Percentiles rank a stretch among this genome's conserved stretches.
These are phyloP conservation scores for Caerostris darwini DNA, from an alignment of 1,140 invertebrate species.

Conservation along the genomic window DNA sequence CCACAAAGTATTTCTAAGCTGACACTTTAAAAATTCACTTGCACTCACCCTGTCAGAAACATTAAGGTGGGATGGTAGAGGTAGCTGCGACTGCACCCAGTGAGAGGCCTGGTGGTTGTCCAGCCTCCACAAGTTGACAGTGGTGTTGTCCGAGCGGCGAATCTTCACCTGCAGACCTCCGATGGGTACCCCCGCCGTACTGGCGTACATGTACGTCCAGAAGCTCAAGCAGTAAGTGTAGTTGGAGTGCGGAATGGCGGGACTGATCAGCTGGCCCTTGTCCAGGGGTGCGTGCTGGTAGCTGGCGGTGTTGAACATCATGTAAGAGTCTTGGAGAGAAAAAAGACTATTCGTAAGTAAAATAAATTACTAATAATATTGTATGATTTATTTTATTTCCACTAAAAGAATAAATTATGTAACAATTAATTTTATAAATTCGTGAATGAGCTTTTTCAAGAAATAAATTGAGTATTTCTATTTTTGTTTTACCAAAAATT, in stretches of 20 bases:
- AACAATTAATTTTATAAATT: too few species aligned
- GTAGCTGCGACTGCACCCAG: conserved; percentile 62
- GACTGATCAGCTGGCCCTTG: conserved; percentile 75
- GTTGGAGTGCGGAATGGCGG: conserved; percentile 39
- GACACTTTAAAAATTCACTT: neutral
- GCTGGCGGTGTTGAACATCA: conserved; percentile 75
- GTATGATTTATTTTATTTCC: too few species aligned
- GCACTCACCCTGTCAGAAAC: conserved; percentile 53
- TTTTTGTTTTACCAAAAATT: too few species aligned
- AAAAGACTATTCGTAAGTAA: too few species aligned
- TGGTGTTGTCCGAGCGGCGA: conserved; percentile 7
- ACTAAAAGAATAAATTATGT: too few species aligned
- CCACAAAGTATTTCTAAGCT: too few species aligned
- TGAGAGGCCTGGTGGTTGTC: conserved; percentile 74
- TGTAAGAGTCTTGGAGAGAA: conserved; percentile 65
- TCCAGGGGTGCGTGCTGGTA: conserved; percentile 71
- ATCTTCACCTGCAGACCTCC: conserved; percentile 64
- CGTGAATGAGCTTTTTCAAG: too few species aligned
- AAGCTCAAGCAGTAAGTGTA: conserved; percentile 70
- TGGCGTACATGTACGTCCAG: conserved; percentile 73
- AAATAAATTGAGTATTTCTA: too few species aligned
- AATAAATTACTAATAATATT: too few species aligned
- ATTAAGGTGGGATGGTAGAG: conserved; percentile 31
- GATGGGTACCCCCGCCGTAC: conserved; percentile 70
- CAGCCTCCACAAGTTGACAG: conserved; percentile 64